Conservation (phyloP, 2,797 vertebrate species). For the Peromyscus nudipes region DNA sequence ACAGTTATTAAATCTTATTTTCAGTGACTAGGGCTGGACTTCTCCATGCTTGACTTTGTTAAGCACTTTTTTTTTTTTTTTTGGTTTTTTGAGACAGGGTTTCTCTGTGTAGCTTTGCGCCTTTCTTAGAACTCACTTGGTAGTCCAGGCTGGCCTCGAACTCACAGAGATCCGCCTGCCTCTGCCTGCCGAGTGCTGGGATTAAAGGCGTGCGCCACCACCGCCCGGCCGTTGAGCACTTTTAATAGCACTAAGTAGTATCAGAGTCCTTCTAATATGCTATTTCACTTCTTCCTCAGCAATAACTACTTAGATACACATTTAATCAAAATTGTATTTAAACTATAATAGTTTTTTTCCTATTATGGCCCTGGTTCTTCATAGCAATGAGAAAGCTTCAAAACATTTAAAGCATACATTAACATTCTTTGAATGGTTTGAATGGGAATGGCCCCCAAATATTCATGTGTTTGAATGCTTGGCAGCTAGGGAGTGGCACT, state of each 20-base stretch:
- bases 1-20: background rate
- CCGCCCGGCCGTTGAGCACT: background rate
- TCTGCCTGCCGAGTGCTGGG: too few relatives aligned
- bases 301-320: background rate
- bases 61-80: background rate
- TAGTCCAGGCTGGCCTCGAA: too few relatives aligned
- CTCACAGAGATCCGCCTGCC: too few relatives aligned
- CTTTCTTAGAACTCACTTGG: too few relatives aligned
- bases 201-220: too few relatives aligned
- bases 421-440: background rate
- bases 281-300: background rate
- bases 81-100: too few relatives aligned
- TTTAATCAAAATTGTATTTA: background rate
- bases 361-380: background rate
- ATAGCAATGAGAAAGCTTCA: background rate
- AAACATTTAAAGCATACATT: conserved; percentile 1
- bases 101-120: too few relatives aligned
- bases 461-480: too few relatives aligned
- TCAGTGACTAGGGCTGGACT: background rate
- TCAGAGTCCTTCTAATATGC: background rate
- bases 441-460: too few relatives aligned
- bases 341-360: background rate
- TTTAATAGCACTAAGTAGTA: background rate
- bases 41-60: background rate
- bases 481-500: too few relatives aligned